phyloP scores from a whole-genome alignment of 2,888 invertebrate genomes.

The Agriopis leucophaearia region DNA sequence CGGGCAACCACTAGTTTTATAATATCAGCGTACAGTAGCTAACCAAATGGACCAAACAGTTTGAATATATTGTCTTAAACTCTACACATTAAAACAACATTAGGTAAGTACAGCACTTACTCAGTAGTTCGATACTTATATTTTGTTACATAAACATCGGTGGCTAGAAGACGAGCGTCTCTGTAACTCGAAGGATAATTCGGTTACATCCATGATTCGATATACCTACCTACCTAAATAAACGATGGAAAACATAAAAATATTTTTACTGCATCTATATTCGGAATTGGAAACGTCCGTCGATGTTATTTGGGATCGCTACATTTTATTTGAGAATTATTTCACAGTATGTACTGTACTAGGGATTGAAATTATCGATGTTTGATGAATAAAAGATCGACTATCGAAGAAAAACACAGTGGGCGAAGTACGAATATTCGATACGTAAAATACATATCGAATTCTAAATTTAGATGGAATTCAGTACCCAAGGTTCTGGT shows the following conservation, averaged over 20 bases:
- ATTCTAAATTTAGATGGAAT: too few species aligned
- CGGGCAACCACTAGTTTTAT: too few species aligned
- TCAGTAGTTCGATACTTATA: not conserved
- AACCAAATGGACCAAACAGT: too few species aligned
- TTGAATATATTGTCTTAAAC: too few species aligned
- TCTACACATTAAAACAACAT: too few species aligned
- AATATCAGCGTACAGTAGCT: too few species aligned
- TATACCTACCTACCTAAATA: too few species aligned
- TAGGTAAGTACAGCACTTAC: too few species aligned
- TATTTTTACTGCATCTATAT: constrained; percentile 46
- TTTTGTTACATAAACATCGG: constrained; percentile 4
- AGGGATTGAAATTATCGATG: constrained; percentile 9
- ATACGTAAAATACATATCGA: too few species aligned
- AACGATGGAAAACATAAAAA: constrained; percentile 40
- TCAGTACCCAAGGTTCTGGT: too few species aligned
- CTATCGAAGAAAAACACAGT: not conserved
- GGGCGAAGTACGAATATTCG: too few species aligned
- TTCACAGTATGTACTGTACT: constrained; percentile 33
- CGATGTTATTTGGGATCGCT: constrained; percentile 35
- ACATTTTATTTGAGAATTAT: constrained; percentile 45
- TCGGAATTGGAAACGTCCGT: constrained; percentile 44
- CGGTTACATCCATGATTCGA: too few species aligned
- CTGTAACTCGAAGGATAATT: constrained; percentile 30
- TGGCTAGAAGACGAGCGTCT: constrained; percentile 4
- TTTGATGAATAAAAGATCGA: not conserved